phyloP scores from a whole-genome alignment of 1,140 invertebrate species.

The Vollenhovia emeryi region DNA sequence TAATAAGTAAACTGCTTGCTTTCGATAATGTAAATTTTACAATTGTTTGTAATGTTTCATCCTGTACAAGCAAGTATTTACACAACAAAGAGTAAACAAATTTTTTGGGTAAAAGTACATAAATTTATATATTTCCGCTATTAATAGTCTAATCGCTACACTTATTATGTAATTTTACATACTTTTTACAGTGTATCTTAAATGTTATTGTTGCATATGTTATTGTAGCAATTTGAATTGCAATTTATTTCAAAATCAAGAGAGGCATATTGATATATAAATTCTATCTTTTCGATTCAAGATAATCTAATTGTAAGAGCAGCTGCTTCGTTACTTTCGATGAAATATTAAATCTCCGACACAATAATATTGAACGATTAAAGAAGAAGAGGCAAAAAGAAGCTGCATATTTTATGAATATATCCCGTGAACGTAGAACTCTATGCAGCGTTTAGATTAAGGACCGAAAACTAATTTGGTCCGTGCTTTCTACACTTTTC shows the following conservation, averaged over 20 bases:
- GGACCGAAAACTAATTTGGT: constrained; percentile 32
- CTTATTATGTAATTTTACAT: no score
- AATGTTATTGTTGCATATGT: no score
- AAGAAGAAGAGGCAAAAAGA: not conserved
- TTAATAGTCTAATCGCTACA: no score
- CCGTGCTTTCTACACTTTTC: constrained; percentile 28
- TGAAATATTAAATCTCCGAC: not conserved
- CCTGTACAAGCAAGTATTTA: no score
- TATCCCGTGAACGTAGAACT: not conserved
- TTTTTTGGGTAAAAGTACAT: no score
- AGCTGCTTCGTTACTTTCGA: not conserved
- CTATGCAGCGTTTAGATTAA: constrained; percentile 11
- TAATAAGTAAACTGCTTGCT: no score
- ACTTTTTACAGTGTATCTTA: no score
- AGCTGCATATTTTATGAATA: not conserved
- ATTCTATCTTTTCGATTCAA: not conserved
- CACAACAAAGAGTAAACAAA: no score
- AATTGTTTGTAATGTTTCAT: no score
- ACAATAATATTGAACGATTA: not conserved
- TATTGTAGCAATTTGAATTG: not conserved
- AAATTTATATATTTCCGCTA: no score
- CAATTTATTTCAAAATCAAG: not conserved
- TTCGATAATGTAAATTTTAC: no score
- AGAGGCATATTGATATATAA: not conserved
- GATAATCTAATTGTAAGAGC: no score